Base-by-base conservation (phyloP, 2,113 vertebrate genomes). In the Pelecanus crispus region DNA sequence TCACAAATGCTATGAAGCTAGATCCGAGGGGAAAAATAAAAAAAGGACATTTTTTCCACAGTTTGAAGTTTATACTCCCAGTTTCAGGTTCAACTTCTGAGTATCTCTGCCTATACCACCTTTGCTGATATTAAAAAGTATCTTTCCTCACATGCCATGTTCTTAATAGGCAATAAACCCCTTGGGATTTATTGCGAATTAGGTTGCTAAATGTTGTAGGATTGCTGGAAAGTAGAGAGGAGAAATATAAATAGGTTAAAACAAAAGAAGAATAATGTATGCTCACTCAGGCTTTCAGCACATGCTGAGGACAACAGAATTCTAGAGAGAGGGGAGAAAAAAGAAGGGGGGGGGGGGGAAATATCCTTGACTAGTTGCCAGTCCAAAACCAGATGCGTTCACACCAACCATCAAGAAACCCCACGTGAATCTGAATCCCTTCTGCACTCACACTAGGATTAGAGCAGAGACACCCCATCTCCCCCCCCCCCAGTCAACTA, bases 181-280 rank as follows among this genome's bases (percentile, higher is more conserved):
- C 36, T 29, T 6, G 0, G 10, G 32, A 24, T 42, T 87, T 67
- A 73, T 19, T 62, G 14, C 34, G 56, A 92, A 59, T 91, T 59
- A 71, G 38, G 47, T 4, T 75, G 40, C 49, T 67, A 81, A 86
- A 79, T 34, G 63, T 56, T 90, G 93, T 40, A 61, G 25, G 13
- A 47, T 9, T 65, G 59, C 80, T 93, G 40, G 4, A 28, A 78
- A 88, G 47, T n/a, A 79, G 31, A 81, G 28, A 72, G 25, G 12
- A 71, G 12, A 91, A 84, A 56, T 34, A 85, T 14, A 94, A 96
- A 77, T 36, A 62, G 42, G 11, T 44, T 77, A 77, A 73, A 90
- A 55, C 34, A 29, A 61, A 59, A 89, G 61, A 32, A 79, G 26
- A 68, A 56, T 12, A 79, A 84, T 3, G 12, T 38, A 28, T 45